Evolutionary conservation across 2,888 invertebrate species (phyloP).

Genomic region (Stenchaetothrips biformis): DNA sequence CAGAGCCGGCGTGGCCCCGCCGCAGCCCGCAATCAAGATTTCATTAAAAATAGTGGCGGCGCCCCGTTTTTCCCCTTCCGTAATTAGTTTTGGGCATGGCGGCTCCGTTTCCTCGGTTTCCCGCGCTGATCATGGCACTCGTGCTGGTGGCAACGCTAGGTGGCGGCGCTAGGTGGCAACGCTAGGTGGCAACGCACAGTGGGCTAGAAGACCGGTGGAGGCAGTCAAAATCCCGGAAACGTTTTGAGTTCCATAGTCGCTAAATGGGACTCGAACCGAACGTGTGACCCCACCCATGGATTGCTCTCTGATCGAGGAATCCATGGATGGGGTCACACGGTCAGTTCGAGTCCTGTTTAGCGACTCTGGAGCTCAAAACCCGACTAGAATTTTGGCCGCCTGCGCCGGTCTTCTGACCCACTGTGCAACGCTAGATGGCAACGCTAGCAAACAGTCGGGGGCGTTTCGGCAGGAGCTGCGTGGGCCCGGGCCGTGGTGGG

Average conservation of each 20-base stretch:
- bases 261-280: no score
- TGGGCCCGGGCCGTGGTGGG: not conserved
- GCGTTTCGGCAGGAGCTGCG: not conserved
- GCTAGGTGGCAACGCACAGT: no score
- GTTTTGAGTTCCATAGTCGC: no score
- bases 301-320: no score
- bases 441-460: not conserved
- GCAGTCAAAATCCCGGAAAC: no score
- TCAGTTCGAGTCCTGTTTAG: no score
- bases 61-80: constrained; percentile 14
- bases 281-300: no score
- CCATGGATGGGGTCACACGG: no score
- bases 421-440: not conserved
- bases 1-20: not conserved
- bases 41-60: constrained; percentile 24
- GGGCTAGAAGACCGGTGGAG: no score
- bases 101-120: not conserved
- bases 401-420: no score
- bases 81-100: constrained; percentile 19
- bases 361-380: no score
- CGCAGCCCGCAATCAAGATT: constrained; percentile 8
- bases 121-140: constrained; percentile 3
- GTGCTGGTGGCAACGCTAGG: not conserved
- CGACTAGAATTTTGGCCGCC: no score
- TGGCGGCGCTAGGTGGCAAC: not conserved